phyloP scores from a whole-genome alignment of 2,888 invertebrate genomes.

The Calameuta idolon region DNA sequence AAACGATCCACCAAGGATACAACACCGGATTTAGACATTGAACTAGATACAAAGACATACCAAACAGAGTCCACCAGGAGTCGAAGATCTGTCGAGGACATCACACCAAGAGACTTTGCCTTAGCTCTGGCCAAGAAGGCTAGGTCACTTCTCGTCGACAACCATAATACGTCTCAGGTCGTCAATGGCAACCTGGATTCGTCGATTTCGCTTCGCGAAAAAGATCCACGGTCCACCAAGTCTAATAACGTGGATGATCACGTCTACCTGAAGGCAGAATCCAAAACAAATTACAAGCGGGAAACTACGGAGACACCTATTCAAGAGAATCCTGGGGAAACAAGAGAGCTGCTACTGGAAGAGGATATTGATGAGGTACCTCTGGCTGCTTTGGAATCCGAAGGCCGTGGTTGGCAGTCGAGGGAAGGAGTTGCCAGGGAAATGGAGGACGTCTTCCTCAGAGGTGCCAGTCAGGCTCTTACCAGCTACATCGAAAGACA shows the following conservation, averaged over 20 bases:
- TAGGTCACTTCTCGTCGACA: conserved; percentile 10
- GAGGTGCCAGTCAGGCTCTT: conserved; percentile 83
- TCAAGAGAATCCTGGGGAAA: conserved; percentile 32
- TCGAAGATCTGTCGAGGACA: conserved; percentile 32
- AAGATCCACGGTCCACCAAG: not conserved
- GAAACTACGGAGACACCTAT: conserved; percentile 29
- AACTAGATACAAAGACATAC: not conserved
- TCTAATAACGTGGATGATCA: conserved; percentile 16
- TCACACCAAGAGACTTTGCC: conserved; percentile 44
- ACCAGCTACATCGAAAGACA: conserved; percentile 88
- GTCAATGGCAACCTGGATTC: conserved; percentile 10
- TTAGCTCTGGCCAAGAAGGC: conserved; percentile 33
- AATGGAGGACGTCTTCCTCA: conserved; percentile 87
- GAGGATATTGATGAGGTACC: conserved; percentile 39
- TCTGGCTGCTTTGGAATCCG: conserved; percentile 26
- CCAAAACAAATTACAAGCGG: conserved; percentile 29
- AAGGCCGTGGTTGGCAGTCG: conserved; percentile 53
- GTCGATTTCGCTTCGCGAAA: not conserved
- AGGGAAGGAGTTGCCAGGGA: conserved; percentile 78
- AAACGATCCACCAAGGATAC: not conserved
- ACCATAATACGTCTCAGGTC: conserved; percentile 15
- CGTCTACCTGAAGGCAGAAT: not conserved
- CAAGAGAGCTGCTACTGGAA: conserved; percentile 42
- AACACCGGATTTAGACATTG: not conserved
- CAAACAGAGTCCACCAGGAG: not conserved